Evolutionary conservation across 2,888 invertebrate genomes (phyloP), one percentile per base, ranked within the genome.

Genomic region (Tiliacea aurago): DNA sequence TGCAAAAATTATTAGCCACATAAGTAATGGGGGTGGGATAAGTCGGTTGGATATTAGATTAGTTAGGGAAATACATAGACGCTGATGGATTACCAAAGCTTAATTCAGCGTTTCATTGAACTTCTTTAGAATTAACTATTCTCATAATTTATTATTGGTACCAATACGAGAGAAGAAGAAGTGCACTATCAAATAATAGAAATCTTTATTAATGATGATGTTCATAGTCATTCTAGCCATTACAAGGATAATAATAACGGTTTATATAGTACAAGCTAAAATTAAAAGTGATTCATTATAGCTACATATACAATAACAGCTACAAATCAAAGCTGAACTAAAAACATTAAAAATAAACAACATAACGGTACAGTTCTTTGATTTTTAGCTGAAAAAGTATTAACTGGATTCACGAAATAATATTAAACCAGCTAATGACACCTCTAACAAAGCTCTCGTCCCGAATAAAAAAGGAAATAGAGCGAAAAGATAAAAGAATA

Each of bases 1-100:
- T 83, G 76, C 75, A 75, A 83, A 87, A 85, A 85, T 83, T 75
- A 81, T 80, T 65, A 62, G 56, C 23, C 45, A 53, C 56, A 69
- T 55, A 74, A 62, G 67, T 80, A 67, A 80, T 64, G 15, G 45
- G 20, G 53, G 33, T 68, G n/a, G 33, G 61, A 56, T 80, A 73
- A 65, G 63, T 49, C 37, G 13, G n/a, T 33, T 56, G 53, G 59
- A 47, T 84, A 84, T 80, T 67, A 64, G 73, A 37, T 59, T 41
- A 63, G 80, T 73, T 59, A 64, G 23, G 41, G 51, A 59, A 4
- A 11, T 18, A 77, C 43, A 67, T 61, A 67, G 62, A 61, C 15
- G 67, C 20, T 61, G 18, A 45, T 45, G n/a, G 33, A 81, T 55
- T 43, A 73, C 18, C 15, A 7, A 15, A 73, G 59, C 37, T 49